Evolutionary conservation across 2,797 vertebrate genomes (phyloP).

Genomic region (Petrocephalus schoutedeni): DNA sequence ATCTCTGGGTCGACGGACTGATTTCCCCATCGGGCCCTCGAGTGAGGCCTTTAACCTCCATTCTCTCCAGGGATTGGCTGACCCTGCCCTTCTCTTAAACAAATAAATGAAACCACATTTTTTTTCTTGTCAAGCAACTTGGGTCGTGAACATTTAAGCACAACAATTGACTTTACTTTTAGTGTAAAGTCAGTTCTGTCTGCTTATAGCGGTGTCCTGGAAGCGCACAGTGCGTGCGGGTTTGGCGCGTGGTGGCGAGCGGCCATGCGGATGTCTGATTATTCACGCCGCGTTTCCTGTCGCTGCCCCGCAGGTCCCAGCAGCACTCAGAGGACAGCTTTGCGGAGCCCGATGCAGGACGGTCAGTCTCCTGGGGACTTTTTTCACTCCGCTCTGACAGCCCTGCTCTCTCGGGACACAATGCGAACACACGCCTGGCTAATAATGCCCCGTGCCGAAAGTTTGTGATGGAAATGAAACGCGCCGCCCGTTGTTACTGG

Average conservation of each 20-base stretch:
- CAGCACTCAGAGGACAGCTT: constrained; percentile 19
- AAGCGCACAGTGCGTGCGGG: background rate
- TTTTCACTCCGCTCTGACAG: background rate
- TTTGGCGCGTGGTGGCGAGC: background rate
- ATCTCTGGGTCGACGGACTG: too few species aligned
- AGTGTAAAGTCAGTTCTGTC: background rate
- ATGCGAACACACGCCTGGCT: background rate
- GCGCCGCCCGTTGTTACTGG: background rate
- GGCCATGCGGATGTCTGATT: background rate
- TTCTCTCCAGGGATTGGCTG: background rate
- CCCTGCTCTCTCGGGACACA: background rate
- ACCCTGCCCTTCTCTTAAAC: background rate
- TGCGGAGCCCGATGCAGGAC: constrained; percentile 13
- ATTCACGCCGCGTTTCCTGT: background rate
- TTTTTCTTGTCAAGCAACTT: background rate
- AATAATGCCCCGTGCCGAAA: background rate
- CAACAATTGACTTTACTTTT: background rate
- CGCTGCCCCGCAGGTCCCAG: constrained; percentile 13
- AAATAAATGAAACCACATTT: background rate
- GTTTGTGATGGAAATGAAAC: background rate
- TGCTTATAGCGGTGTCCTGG: background rate
- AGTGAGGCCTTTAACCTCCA: background rate
- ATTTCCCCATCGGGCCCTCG: too few species aligned
- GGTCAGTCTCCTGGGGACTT: constrained; percentile 16
- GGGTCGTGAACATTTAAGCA: background rate